These are phyloP conservation scores for Lacerta viridis DNA, from an alignment of 2,797 vertebrate genomes.

Conservation along the genomic window DNA sequence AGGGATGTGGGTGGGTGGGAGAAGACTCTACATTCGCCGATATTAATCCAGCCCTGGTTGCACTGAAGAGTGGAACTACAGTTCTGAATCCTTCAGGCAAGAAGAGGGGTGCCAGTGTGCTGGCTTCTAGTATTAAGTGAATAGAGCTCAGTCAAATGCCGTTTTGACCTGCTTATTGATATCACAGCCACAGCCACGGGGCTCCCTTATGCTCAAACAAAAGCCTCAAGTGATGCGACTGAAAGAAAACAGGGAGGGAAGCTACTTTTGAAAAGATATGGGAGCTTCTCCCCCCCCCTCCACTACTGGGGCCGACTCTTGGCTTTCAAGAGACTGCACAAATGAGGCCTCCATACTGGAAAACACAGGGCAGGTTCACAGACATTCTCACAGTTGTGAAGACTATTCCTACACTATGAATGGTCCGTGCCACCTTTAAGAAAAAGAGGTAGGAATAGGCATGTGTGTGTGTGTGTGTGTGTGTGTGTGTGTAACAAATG, in stretches of 20 bases:
- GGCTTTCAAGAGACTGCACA: slow-evolving; percentile 7
- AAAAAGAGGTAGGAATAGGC: too few relatives aligned
- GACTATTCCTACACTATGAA: too few relatives aligned
- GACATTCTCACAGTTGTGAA: too few relatives aligned
- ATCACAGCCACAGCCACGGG: not conserved
- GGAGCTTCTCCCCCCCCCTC: not conserved
- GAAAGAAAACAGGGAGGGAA: too few relatives aligned
- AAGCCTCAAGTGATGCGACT: not conserved
- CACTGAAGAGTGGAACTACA: slow-evolving; percentile 1
- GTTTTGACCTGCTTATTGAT: slow-evolving; percentile 25
- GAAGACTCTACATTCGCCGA: not conserved
- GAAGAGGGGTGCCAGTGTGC: not conserved
- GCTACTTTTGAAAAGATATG: not conserved
- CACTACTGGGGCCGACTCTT: not conserved
- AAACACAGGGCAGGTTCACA: not conserved
- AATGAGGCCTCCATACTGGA: not conserved
- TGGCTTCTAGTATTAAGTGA: not conserved
- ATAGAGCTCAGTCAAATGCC: not conserved
- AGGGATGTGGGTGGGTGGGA: not conserved
- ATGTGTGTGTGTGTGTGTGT: too few relatives aligned
- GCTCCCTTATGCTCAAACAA: not conserved
- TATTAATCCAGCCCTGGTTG: slow-evolving; percentile 11
- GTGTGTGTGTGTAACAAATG: too few relatives aligned
- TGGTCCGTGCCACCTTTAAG: too few relatives aligned
- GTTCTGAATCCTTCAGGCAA: slow-evolving; percentile 17